A percentile compares a stretch with the other conserved stretches of the same genome.
These are phyloP conservation scores for Biston stratarius DNA, from an alignment of 2,888 invertebrate genomes.

Conservation along the genomic window DNA sequence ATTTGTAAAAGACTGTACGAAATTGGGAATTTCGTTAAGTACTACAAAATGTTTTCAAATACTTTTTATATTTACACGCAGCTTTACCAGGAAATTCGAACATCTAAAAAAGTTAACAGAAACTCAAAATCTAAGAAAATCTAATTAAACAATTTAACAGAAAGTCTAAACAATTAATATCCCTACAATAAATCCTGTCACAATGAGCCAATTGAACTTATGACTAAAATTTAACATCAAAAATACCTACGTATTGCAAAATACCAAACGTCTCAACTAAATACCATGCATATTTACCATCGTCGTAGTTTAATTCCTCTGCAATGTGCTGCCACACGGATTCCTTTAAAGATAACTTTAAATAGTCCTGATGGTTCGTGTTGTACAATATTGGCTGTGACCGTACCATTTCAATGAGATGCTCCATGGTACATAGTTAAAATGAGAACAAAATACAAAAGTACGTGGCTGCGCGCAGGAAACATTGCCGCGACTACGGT, in stretches of 20 bases:
- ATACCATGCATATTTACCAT: neutral
- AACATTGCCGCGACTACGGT: neutral
- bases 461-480: neutral
- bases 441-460: neutral
- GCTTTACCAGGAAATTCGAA: too few species aligned
- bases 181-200: too few species aligned
- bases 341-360: constrained; percentile 1
- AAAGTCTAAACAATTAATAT: too few species aligned
- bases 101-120: too few species aligned
- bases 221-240: too few species aligned
- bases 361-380: neutral
- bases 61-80: too few species aligned
- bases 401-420: neutral
- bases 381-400: neutral
- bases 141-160: too few species aligned
- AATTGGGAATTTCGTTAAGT: too few species aligned
- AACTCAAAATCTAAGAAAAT: too few species aligned
- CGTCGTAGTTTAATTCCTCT: neutral
- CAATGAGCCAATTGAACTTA: too few species aligned
- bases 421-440: neutral
- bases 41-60: too few species aligned
- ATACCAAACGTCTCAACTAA: neutral
- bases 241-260: neutral
- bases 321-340: neutral
- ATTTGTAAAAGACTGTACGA: too few species aligned